Base-by-base conservation (phyloP, 2,888 invertebrate species). In the Taphrorychus bicolor region DNA sequence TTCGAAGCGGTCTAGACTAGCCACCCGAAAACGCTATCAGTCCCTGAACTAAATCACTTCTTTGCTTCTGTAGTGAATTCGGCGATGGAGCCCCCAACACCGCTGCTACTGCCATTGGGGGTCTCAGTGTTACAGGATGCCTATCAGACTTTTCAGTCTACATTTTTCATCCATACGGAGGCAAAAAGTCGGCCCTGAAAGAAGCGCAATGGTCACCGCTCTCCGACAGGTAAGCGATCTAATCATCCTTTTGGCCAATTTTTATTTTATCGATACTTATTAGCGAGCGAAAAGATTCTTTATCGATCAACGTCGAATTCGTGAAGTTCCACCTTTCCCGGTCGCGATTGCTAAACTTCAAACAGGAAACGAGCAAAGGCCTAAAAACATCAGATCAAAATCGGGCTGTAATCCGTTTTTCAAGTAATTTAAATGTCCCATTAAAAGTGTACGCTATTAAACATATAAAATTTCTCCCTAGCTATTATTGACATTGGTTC, bases 141-240 rank as follows among this genome's bases (percentile, higher is more conserved):
- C 86, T 99, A 68, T 95, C 97, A 0, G 97, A 98, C 83, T 99
- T 99, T 84, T 97, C 96, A 1, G 92, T 99, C 2, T 97, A 96
- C 83, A 95, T 99, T 77, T 99, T 98, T 84, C 98, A 98, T 84
- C 98, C 98, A 0, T 99, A 98, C 80, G 97, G 97, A 5, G 93
- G 92, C 54, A 95, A 95, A 82, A 95, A 95, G 82, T 87, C 92
- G 57, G 90, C 91, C 5, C 75, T 85, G 5, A 91, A 91, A 79
- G 91, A 91, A 79, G 90, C 93, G 0, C 94, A 94, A 80, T 94
- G 94, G 89, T 93, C 94, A 0, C 94, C 94, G 0, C 83, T 94
- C 2, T 89, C 93, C 0, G 95, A 95, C 78, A 69, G 69, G 69
- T 60, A 51, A 54, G 19, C 16, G 17, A 17, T 3, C 14, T n/a